Evolutionary conservation across 2,797 vertebrate species (phyloP).

Genomic region (Lindbergichthys nudifrons): DNA sequence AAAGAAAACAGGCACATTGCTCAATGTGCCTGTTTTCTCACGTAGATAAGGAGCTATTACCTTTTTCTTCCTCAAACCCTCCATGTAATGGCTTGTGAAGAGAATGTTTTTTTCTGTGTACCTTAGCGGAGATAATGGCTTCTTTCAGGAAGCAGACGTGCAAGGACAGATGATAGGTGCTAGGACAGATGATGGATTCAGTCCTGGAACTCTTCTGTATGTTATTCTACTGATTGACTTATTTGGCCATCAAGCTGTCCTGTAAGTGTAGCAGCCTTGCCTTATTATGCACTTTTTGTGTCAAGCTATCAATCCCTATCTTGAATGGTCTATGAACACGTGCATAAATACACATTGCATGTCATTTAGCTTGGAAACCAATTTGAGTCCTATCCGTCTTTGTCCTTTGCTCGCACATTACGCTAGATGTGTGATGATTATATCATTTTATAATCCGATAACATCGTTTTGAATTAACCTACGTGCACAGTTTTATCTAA

Average conservation of each 20-base stretch:
- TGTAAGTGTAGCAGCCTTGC: background rate
- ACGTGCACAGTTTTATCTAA: background rate
- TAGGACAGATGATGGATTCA: constrained; percentile 51
- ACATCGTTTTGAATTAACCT: constrained; percentile 1
- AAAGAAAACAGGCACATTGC: background rate
- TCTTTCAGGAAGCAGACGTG: constrained; percentile 44
- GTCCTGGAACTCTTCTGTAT: constrained; percentile 5
- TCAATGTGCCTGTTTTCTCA: background rate
- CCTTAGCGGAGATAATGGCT: constrained; percentile 48
- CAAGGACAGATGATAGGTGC: constrained; percentile 52
- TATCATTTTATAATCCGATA: background rate
- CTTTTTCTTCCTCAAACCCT: constrained; percentile 41
- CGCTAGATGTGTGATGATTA: constrained; percentile 1
- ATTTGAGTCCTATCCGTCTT: background rate
- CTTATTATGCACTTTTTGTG: constrained; percentile 9
- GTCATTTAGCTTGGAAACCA: constrained; percentile 1
- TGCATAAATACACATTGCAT: background rate
- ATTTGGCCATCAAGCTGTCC: background rate
- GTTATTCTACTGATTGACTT: background rate
- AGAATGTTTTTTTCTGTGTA: constrained; percentile 42
- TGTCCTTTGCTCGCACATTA: background rate
- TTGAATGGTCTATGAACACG: background rate
- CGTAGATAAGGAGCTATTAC: constrained; percentile 54
- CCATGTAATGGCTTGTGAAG: constrained; percentile 51
- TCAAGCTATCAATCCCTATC: background rate